Conservation (phyloP, 2,888 invertebrate species). For the Pilophorus perplexus region DNA sequence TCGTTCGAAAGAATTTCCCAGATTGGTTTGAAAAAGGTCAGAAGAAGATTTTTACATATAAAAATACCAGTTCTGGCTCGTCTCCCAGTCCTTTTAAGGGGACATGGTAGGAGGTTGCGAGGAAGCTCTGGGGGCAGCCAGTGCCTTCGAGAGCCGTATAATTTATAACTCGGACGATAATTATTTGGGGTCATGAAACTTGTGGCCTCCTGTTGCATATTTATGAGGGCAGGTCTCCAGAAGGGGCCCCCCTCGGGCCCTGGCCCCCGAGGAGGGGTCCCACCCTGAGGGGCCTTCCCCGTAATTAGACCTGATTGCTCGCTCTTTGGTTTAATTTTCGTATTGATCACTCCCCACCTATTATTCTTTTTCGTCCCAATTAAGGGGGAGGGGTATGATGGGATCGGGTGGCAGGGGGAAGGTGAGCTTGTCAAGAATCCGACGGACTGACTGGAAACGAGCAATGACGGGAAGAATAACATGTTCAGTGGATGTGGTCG, state of each 20-base stretch:
- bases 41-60: too few species aligned
- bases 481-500: too few species aligned
- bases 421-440: too few species aligned
- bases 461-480: too few species aligned
- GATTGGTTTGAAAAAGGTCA: too few species aligned
- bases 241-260: constrained; percentile 11
- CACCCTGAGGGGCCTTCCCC: constrained; percentile 10
- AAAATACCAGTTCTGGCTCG: too few species aligned
- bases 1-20: too few species aligned
- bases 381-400: too few species aligned
- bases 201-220: constrained; percentile 36
- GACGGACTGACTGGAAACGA: too few species aligned
- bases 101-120: constrained; percentile 21
- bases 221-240: constrained; percentile 24
- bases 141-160: constrained; percentile 32
- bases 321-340: constrained; percentile 35
- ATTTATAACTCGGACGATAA: constrained; percentile 38
- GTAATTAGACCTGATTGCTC: constrained; percentile 37
- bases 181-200: constrained; percentile 39
- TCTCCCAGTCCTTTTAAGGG: constrained; percentile 32
- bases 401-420: too few species aligned
- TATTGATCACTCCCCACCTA: constrained; percentile 26
- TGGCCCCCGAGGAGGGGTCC: too few species aligned
- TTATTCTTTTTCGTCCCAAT: constrained; percentile 25
- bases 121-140: constrained; percentile 28